Base-by-base conservation (phyloP, 2,888 invertebrate genomes). In the Tiliacea aurago region DNA sequence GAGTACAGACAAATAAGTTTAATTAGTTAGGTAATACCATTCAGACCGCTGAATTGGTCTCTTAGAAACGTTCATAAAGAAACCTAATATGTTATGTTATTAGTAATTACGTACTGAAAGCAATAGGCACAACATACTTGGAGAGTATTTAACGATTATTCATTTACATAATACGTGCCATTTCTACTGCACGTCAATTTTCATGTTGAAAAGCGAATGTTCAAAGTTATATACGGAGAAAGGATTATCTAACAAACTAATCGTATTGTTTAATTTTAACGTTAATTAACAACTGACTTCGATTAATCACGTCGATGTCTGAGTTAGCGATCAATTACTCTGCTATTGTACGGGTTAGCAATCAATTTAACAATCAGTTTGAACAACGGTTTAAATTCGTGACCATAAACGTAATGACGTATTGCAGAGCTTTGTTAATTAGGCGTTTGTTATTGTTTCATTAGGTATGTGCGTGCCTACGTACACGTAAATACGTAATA, bases 251-350 rank as follows among this genome's bases (percentile, higher is more conserved):
- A 84, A 84, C 69, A 51, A 56, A 59, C 20, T 70, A 80, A 80
- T 75, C 70, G 75, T 70, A 75, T 81, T 82, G 83, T 82, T 81
- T 66, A 61, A 82, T 74, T 81, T 73, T 68, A 73, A 85, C 69
- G 72, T 79, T 84, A 81, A 79, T 81, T 84, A 81, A 68, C 77
- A 41, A 47, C 70, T 49, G 45, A 71, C n/a, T 75, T 65, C 62
- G 68, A 71, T 82, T 79, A 63, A 77, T 81, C 71, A 71, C 69
- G 71, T 47, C 20, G 63, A 47, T 59, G 59, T 70, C 20, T 23
- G 78, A 70, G 74, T 76, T 85, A 73, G 71, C 62, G 59, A 76
- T 78, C 76, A 75, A 80, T 78, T 80, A 78, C 53, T 53, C 58
- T 6, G 47, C 69, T 69, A 81, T 77, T 80, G 78, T 77, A 49